phyloP scores from a whole-genome alignment of 2,797 vertebrate genomes.

The Poecilia wingei region DNA sequence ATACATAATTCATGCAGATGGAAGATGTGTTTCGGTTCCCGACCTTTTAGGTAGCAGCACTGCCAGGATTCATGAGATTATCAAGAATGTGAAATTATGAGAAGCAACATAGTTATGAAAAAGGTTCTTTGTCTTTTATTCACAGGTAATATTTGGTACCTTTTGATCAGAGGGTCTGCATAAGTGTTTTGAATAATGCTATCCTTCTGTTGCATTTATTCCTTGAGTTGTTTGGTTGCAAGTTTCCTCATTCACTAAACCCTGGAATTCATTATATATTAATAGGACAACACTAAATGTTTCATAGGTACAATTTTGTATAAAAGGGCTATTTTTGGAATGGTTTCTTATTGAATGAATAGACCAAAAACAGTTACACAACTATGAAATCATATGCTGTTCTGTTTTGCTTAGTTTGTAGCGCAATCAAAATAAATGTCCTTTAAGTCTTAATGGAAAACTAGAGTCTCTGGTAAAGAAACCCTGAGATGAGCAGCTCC shows the following conservation, averaged over 20 bases:
- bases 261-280: conserved; percentile 16
- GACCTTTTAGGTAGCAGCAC: not conserved
- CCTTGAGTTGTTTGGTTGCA: conserved; percentile 14
- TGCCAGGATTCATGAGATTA: not conserved
- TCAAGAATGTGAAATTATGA: not conserved
- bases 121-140: not conserved
- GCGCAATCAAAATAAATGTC: not conserved
- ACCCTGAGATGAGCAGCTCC: not conserved
- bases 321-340: conserved; percentile 4
- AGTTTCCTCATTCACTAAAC: conserved; percentile 17
- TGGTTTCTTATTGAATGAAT: not conserved
- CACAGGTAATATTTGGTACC: not conserved
- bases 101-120: not conserved
- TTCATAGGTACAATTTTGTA: conserved; percentile 12
- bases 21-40: not conserved
- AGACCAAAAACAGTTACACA: not conserved
- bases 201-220: not conserved
- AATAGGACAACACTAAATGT: conserved; percentile 4
- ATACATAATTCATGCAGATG: conserved; percentile 3
- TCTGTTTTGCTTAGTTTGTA: not conserved
- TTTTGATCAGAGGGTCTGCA: not conserved
- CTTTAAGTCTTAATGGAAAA: not conserved
- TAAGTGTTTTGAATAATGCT: not conserved
- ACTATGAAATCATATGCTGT: not conserved
- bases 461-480: not conserved